Percentiles rank a stretch among this genome's conserved stretches.
Conservation (phyloP, 2,888 invertebrate genomes). For the Gortyna flavago region DNA sequence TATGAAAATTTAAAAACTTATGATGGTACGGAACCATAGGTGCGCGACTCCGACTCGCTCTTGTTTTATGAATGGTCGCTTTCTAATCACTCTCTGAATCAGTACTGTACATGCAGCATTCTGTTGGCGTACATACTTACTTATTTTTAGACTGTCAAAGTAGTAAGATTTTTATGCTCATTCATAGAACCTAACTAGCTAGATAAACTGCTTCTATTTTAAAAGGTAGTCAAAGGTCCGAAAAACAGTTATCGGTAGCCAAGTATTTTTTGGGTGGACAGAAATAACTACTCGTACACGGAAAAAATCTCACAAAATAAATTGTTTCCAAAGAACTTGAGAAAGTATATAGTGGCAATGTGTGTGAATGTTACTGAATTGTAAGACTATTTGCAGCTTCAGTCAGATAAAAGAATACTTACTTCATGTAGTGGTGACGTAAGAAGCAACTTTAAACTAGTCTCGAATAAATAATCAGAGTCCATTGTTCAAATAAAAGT, state of each 20-base stretch:
- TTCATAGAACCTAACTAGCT: background rate
- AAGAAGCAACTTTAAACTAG: background rate
- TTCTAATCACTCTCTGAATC: background rate
- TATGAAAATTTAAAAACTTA: too few relatives aligned
- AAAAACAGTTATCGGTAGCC: background rate
- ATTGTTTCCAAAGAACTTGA: background rate
- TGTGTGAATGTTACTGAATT: background rate
- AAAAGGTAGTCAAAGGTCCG: background rate
- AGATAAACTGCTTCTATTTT: background rate
- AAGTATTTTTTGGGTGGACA: constrained; percentile 4
- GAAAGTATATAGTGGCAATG: background rate
- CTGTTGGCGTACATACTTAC: background rate
- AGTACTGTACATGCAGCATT: too few relatives aligned
- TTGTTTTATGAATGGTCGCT: too few relatives aligned
- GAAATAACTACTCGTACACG: constrained; percentile 2
- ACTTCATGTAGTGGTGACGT: background rate
- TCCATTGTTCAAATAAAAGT: background rate
- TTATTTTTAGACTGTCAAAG: background rate
- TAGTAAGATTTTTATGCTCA: background rate
- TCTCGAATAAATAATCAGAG: background rate
- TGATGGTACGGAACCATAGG: too few relatives aligned
- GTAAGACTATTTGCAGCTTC: background rate
- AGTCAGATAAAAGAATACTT: background rate
- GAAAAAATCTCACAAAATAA: constrained; percentile 9
- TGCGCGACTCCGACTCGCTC: too few relatives aligned